These are phyloP conservation scores for Microcebus lehilahytsara DNA, from an alignment of 2,113 vertebrate species.

Conservation along the genomic window DNA sequence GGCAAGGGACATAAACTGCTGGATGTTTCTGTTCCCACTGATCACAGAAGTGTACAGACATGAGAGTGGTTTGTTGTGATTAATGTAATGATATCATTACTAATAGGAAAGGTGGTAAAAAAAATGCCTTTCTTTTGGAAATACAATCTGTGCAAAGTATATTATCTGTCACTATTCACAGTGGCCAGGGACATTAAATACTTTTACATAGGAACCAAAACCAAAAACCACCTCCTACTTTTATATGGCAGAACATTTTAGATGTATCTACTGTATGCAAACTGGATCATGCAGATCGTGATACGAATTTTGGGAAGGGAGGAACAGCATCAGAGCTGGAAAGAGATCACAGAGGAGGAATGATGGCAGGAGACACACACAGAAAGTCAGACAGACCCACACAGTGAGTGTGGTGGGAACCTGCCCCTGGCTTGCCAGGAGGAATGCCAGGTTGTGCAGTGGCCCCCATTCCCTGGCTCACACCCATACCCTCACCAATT, in stretches of 20 bases:
- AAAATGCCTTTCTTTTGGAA: background rate
- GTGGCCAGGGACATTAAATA: background rate
- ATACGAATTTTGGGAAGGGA: background rate
- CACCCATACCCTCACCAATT: background rate
- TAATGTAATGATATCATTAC: background rate
- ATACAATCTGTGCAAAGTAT: background rate
- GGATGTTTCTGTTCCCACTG: background rate
- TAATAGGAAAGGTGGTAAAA: background rate
- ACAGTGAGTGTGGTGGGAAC: background rate
- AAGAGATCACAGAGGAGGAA: background rate
- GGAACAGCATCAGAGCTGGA: background rate
- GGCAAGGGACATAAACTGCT: background rate
- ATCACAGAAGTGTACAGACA: background rate
- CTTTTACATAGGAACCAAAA: background rate
- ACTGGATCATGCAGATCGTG: background rate
- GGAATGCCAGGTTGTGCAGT: no score
- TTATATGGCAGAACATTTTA: background rate
- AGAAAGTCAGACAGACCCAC: background rate
- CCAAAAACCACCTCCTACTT: background rate
- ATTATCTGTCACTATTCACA: background rate
- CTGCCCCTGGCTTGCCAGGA: background rate
- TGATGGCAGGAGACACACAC: background rate
- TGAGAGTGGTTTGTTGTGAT: background rate
- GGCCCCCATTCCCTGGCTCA: background rate
- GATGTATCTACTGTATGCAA: background rate